Conservation (phyloP, 2,888 invertebrate genomes). For the Meteorus colon region DNA sequence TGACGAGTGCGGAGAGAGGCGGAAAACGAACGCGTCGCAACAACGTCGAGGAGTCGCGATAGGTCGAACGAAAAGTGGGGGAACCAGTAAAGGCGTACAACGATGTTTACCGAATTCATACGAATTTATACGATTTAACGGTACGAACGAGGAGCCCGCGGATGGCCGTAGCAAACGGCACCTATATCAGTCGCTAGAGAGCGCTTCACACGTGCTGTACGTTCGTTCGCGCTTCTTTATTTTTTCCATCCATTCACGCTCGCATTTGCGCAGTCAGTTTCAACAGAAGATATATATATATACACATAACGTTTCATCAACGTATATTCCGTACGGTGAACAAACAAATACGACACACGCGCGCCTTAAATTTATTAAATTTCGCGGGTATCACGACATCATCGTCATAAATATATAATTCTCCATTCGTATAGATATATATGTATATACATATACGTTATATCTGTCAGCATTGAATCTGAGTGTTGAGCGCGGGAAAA, state of each 20-base stretch:
- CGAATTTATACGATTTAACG: slow-evolving; percentile 48
- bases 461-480: background rate
- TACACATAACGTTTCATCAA: background rate
- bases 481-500: slow-evolving; percentile 26
- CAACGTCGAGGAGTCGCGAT: slow-evolving; percentile 2
- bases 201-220: slow-evolving; percentile 63
- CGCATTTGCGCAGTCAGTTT: slow-evolving; percentile 61
- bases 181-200: slow-evolving; percentile 67
- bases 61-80: slow-evolving; percentile 6
- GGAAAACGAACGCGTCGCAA: slow-evolving; percentile 26
- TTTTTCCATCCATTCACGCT: slow-evolving; percentile 45
- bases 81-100: slow-evolving; percentile 30
- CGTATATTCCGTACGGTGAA: background rate
- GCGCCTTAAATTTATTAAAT: slow-evolving; percentile 10
- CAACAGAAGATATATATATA: background rate
- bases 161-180: slow-evolving; percentile 55
- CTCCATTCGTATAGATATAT: background rate
- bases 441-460: background rate
- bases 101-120: slow-evolving; percentile 43
- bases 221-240: slow-evolving; percentile 56
- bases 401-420: background rate
- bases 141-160: slow-evolving; percentile 48
- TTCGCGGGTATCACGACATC: slow-evolving; percentile 2
- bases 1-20: slow-evolving; percentile 39
- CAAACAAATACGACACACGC: slow-evolving; percentile 2